Evolutionary conservation across 2,113 vertebrate genomes (phyloP).

Genomic region (Salvelinus sp.): DNA sequence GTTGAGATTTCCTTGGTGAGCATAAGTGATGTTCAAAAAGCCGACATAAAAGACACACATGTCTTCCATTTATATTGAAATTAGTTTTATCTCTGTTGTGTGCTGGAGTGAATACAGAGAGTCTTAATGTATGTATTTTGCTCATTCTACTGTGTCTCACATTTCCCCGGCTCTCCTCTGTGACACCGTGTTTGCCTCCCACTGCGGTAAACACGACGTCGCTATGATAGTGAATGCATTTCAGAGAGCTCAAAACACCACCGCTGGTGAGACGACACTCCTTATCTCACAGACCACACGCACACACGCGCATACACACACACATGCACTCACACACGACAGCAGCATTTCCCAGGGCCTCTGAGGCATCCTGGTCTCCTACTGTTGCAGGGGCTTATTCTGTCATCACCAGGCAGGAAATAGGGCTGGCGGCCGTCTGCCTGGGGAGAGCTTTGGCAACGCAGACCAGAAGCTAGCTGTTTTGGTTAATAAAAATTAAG

Average conservation of each 20-base stretch:
- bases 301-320: neutral
- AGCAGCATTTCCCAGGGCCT: slow-evolving; percentile 85
- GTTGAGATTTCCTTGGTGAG: slow-evolving; percentile 68
- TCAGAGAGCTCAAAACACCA: slow-evolving; percentile 72
- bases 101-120: slow-evolving; percentile 67
- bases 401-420: slow-evolving; percentile 80
- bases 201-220: slow-evolving; percentile 79
- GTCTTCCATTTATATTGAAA: slow-evolving; percentile 84
- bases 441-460: slow-evolving; percentile 60
- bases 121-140: slow-evolving; percentile 80
- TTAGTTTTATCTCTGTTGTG: slow-evolving; percentile 62
- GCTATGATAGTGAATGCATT: slow-evolving; percentile 77
- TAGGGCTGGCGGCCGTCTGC: slow-evolving; percentile 48
- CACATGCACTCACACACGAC: slow-evolving; percentile 49
- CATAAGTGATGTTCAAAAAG: slow-evolving; percentile 68
- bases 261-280: slow-evolving; percentile 62
- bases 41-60: slow-evolving; percentile 68
- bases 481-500: slow-evolving; percentile 82
- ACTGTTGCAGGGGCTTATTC: slow-evolving; percentile 70
- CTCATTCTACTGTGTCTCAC: slow-evolving; percentile 76
- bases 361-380: slow-evolving; percentile 71
- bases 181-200: slow-evolving; percentile 74
- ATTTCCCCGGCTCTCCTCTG: slow-evolving; percentile 64
- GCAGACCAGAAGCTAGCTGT: slow-evolving; percentile 74
- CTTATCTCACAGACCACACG: slow-evolving; percentile 14